Evolutionary conservation across 2,113 vertebrate genomes (phyloP).

Genomic region (Oryzias celebensis): DNA sequence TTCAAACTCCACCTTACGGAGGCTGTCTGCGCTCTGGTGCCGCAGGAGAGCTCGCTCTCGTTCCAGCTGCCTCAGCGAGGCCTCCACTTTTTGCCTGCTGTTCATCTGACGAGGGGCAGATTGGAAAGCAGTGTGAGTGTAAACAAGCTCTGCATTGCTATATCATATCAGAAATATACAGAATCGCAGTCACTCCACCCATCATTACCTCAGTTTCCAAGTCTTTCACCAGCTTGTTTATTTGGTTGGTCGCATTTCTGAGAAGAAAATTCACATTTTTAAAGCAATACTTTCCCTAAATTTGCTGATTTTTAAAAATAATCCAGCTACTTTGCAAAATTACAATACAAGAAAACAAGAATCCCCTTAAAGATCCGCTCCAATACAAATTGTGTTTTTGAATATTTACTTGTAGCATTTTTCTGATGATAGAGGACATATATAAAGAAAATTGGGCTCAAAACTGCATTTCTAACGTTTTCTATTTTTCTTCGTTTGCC

Average conservation of each 20-base stretch:
- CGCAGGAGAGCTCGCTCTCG: constrained; percentile 92
- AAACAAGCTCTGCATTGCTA: neutral
- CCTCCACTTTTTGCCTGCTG: constrained; percentile 86
- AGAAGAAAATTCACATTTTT: constrained; percentile 29
- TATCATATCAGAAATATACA: neutral
- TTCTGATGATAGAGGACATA: too few relatives aligned
- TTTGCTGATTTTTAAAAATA: too few relatives aligned
- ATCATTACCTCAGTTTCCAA: constrained; percentile 91
- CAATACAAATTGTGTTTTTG: too few relatives aligned
- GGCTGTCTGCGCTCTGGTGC: constrained; percentile 89
- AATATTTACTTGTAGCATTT: too few relatives aligned
- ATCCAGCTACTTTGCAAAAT: too few relatives aligned
- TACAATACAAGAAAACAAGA: too few relatives aligned
- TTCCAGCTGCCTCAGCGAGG: constrained; percentile 88
- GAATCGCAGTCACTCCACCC: neutral
- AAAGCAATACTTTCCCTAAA: too few relatives aligned
- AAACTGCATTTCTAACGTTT: too few relatives aligned
- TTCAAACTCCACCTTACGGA: constrained; percentile 90
- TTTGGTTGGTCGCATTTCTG: constrained; percentile 85
- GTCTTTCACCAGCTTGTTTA: constrained; percentile 92
- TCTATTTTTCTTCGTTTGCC: too few relatives aligned
- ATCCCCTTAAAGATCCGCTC: too few relatives aligned
- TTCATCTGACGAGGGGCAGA: constrained; percentile 80
- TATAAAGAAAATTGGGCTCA: too few relatives aligned
- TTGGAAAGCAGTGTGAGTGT: constrained; percentile 1